Conservation (phyloP, 1,140 invertebrate species). For the Halotydeus destructor region DNA sequence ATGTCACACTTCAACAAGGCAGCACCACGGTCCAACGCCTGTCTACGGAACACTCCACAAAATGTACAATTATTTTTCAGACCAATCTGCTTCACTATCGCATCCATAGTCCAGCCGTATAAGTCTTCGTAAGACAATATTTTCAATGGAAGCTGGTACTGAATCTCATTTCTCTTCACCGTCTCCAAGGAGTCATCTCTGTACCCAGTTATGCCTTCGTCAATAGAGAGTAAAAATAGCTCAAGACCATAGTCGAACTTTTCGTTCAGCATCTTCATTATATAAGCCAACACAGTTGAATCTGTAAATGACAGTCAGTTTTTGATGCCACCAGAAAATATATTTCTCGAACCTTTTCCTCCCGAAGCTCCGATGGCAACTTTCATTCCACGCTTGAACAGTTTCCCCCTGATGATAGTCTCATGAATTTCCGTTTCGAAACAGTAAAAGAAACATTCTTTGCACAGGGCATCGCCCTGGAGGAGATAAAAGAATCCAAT, state of each 20-base stretch:
- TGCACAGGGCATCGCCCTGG: slow-evolving; percentile 64
- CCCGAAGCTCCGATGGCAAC: slow-evolving; percentile 92
- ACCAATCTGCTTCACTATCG: slow-evolving; percentile 83
- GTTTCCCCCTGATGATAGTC: slow-evolving; percentile 60
- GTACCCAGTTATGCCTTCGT: slow-evolving; percentile 83
- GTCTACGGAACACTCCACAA: slow-evolving; percentile 87
- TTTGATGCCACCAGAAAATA: neutral
- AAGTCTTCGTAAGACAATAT: slow-evolving; percentile 94
- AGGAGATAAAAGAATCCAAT: slow-evolving; percentile 11
- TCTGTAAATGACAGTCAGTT: slow-evolving; percentile 32
- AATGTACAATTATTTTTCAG: slow-evolving; percentile 97
- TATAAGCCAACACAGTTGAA: slow-evolving; percentile 84
- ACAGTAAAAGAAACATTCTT: slow-evolving; percentile 78
- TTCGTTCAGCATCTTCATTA: slow-evolving; percentile 77
- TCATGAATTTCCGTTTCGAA: slow-evolving; percentile 94
- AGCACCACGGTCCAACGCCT: slow-evolving; percentile 86
- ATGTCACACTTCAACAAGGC: slow-evolving; percentile 63
- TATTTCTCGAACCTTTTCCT: slow-evolving; percentile 45
- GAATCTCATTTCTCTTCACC: slow-evolving; percentile 75
- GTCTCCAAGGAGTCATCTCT: slow-evolving; percentile 94
- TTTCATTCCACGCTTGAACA: slow-evolving; percentile 65
- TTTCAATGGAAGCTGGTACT: slow-evolving; percentile 82
- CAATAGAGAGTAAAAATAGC: slow-evolving; percentile 79
- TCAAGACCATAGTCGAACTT: slow-evolving; percentile 76
- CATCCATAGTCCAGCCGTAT: slow-evolving; percentile 99